These are phyloP conservation scores for Conus betulinus DNA, from an alignment of 1,140 invertebrate species.

Conservation along the genomic window DNA sequence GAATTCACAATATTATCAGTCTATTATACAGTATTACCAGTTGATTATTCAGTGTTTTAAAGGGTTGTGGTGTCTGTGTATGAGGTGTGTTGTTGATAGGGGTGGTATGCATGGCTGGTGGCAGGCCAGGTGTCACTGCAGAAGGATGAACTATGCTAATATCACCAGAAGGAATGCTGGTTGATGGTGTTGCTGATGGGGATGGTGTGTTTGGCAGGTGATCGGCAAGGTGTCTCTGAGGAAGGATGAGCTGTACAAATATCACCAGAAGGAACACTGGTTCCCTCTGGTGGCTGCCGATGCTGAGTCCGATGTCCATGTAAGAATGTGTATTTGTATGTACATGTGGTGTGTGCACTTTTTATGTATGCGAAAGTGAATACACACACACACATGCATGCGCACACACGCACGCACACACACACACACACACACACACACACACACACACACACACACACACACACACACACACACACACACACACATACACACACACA, in stretches of 20 bases:
- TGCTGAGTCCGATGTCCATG: conserved; percentile 92
- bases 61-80: too few relatives aligned
- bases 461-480: not conserved
- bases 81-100: too few relatives aligned
- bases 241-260: conserved; percentile 88
- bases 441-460: conserved; percentile 25
- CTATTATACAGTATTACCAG: too few relatives aligned
- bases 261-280: conserved; percentile 94
- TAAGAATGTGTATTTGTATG: conserved; percentile 50
- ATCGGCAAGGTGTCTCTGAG: conserved; percentile 93
- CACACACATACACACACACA: conserved; percentile 3
- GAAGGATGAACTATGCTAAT: conserved; percentile 88
- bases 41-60: too few relatives aligned
- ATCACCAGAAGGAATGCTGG: conserved; percentile 94
- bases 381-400: too few relatives aligned
- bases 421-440: not conserved
- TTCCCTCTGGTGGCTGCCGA: conserved; percentile 88
- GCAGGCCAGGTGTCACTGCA: conserved; percentile 94
- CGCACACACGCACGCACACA: not conserved
- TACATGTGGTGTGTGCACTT: not conserved
- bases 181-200: conserved; percentile 78
- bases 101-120: conserved; percentile 71
- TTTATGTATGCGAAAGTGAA: too few relatives aligned
- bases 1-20: too few relatives aligned
- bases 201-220: conserved; percentile 71